Conservation (phyloP, 2,797 vertebrate genomes). For the Sebastes diploproa region DNA sequence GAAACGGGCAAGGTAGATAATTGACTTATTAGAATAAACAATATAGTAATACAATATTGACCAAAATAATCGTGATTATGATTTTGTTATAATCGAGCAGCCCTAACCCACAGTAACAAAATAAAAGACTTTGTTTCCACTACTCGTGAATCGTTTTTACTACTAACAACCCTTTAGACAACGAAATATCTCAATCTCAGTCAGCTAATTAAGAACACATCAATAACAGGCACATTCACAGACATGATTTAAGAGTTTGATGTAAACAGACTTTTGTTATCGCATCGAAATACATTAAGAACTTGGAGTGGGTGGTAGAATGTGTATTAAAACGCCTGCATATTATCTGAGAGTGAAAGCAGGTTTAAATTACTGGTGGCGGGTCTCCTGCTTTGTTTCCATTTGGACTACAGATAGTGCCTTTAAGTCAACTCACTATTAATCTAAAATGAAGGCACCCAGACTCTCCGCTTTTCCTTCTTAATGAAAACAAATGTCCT, state of each 20-base stretch:
- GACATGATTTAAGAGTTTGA: neutral
- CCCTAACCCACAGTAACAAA: neutral
- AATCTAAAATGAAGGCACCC: conserved; percentile 8
- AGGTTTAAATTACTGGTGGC: neutral
- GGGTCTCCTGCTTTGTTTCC: neutral
- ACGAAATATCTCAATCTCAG: neutral
- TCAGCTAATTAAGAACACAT: neutral
- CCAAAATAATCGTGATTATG: too few species aligned
- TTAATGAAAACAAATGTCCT: conserved; percentile 9
- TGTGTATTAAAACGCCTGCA: neutral
- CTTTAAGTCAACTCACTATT: neutral
- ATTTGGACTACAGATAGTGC: neutral
- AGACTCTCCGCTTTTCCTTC: neutral
- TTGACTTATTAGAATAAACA: neutral
- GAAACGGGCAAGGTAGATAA: conserved; percentile 45
- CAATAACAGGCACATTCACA: neutral
- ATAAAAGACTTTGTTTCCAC: neutral
- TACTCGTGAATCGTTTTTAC: neutral
- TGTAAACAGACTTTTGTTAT: neutral
- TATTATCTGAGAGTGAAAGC: neutral
- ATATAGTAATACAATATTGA: neutral
- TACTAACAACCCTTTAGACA: neutral
- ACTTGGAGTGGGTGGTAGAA: neutral
- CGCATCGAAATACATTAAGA: neutral
- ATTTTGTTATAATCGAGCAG: too few species aligned